These are phyloP conservation scores for Tarsius wallacei DNA, from an alignment of 2,797 vertebrate species.

Conservation along the genomic window DNA sequence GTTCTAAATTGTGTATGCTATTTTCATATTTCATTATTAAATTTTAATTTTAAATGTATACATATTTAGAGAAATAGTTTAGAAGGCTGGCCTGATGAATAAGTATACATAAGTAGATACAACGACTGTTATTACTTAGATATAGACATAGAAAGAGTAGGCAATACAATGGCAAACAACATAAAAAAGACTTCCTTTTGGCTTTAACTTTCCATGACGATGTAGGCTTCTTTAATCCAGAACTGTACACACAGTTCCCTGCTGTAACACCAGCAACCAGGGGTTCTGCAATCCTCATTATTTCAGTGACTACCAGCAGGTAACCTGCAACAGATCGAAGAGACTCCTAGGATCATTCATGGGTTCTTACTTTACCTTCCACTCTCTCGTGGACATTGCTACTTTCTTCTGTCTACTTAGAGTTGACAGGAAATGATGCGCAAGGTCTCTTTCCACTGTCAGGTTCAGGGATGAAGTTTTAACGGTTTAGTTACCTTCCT, in stretches of 20 bases:
- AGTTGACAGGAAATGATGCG: neutral
- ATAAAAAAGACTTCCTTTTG: neutral
- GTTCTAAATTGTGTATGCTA: neutral
- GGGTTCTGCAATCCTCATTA: neutral
- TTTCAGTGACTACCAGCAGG: neutral
- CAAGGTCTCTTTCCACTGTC: neutral
- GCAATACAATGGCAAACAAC: neutral
- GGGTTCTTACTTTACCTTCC: neutral
- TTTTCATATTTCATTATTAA: constrained; percentile 13
- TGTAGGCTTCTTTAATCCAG: neutral
- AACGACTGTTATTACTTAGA: neutral
- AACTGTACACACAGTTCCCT: neutral
- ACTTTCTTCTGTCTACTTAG: neutral
- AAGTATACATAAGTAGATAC: neutral
- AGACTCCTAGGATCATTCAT: neutral
- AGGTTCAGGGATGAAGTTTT: neutral
- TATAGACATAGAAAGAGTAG: neutral
- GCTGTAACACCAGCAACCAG: neutral
- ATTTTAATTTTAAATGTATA: neutral
- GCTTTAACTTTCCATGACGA: neutral
- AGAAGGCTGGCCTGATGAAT: neutral
- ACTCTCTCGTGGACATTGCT: neutral
- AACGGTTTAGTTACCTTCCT: neutral
- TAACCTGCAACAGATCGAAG: neutral
- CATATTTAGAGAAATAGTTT: constrained; percentile 15